Conservation (phyloP, 2,797 vertebrate species). For the Myiothlypis coronata region DNA sequence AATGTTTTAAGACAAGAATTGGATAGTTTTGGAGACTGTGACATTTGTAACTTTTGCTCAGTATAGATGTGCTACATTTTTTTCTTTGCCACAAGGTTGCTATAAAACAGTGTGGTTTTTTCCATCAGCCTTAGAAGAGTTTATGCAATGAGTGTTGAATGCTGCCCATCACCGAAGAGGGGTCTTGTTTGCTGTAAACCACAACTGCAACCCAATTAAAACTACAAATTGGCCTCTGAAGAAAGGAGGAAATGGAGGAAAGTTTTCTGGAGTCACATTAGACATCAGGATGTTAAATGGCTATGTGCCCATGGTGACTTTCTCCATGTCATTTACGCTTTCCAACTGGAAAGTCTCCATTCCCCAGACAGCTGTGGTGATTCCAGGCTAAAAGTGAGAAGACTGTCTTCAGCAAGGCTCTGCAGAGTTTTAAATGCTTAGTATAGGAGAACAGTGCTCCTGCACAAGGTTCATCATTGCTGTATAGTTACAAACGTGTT, state of each 20-base stretch:
- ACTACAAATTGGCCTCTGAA: not conserved
- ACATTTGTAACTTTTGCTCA: not conserved
- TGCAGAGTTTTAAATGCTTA: not conserved
- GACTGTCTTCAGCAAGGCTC: not conserved
- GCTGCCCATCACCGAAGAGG: not conserved
- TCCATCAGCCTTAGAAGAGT: not conserved
- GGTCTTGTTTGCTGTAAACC: not conserved
- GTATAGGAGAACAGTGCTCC: not conserved
- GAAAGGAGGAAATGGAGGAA: not conserved
- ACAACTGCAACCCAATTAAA: not conserved
- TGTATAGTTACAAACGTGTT: not conserved
- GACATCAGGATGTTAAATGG: no score
- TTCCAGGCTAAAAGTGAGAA: not conserved
- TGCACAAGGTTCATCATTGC: not conserved
- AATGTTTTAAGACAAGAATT: not conserved
- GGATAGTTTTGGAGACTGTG: not conserved
- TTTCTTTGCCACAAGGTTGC: not conserved
- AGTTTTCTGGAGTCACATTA: no score
- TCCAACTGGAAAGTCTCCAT: not conserved
- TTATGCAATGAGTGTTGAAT: not conserved
- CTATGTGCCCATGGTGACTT: not conserved
- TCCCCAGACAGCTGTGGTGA: not conserved
- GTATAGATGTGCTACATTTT: not conserved
- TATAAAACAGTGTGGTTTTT: accelerated
- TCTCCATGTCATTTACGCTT: not conserved